Evolutionary conservation across 2,113 vertebrate genomes (phyloP).

Genomic region (Chauna torquata): DNA sequence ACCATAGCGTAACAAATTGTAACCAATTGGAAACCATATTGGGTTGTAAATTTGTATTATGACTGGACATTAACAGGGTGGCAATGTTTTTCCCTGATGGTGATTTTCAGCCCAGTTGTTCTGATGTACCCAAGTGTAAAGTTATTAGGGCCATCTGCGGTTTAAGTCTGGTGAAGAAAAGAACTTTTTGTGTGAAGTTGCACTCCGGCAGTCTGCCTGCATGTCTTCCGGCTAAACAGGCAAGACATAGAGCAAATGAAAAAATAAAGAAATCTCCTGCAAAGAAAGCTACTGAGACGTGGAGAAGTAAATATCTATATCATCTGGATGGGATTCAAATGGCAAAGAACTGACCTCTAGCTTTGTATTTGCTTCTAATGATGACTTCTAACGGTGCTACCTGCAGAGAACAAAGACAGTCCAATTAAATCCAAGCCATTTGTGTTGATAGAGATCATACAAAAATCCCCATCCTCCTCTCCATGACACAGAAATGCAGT

Average conservation of each 20-base stretch:
- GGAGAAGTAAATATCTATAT: conserved; percentile 48
- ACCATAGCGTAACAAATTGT: conserved; percentile 28
- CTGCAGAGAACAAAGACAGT: conserved; percentile 15
- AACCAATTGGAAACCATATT: conserved; percentile 45
- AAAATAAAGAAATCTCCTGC: conserved; percentile 49
- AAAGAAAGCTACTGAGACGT: conserved; percentile 34
- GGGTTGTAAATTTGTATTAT: conserved; percentile 56
- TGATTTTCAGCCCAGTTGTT: conserved; percentile 41
- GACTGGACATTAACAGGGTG: conserved; percentile 20
- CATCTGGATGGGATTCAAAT: conserved; percentile 4
- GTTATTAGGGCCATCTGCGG: conserved; percentile 7
- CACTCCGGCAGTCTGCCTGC: background rate
- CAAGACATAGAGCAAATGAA: background rate
- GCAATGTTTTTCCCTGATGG: background rate
- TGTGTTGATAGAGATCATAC: background rate
- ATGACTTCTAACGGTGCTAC: conserved; percentile 11
- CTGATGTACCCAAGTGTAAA: conserved; percentile 29
- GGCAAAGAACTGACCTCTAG: conserved; percentile 19
- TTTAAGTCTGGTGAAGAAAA: background rate
- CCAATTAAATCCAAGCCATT: conserved; percentile 15
- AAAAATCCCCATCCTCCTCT: background rate
- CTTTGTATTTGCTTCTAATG: conserved; percentile 10
- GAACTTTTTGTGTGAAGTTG: conserved; percentile 19
- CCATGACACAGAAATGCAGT: background rate
- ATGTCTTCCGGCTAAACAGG: background rate